These are phyloP conservation scores for Charadrius vociferus DNA, from an alignment of 2,113 vertebrate genomes.

Conservation along the genomic window DNA sequence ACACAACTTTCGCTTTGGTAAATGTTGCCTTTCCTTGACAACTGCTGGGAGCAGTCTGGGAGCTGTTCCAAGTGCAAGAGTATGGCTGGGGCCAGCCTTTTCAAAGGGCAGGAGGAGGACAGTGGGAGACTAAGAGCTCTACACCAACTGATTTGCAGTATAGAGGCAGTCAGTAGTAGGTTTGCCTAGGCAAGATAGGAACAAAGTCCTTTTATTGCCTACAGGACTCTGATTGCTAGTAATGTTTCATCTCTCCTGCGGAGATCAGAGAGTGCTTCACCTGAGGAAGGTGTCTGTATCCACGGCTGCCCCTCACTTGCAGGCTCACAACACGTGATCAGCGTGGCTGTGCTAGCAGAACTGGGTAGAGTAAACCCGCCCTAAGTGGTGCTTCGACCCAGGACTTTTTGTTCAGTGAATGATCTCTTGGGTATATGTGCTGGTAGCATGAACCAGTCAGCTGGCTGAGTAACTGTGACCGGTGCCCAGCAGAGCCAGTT, in stretches of 20 bases:
- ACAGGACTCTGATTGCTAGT: background rate
- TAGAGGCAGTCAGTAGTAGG: background rate
- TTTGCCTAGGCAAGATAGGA: background rate
- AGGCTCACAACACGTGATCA: background rate
- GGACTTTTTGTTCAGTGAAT: background rate
- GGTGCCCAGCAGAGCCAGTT: background rate
- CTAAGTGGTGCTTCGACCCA: background rate
- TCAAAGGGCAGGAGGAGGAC: background rate
- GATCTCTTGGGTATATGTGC: rapidly evolving
- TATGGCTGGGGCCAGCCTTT: background rate
- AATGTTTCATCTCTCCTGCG: background rate
- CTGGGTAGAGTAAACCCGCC: background rate
- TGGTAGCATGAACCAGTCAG: background rate
- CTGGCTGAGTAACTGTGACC: background rate
- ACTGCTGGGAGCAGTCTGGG: background rate
- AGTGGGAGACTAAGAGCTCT: background rate
- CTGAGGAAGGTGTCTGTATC: background rate
- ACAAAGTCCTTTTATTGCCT: background rate
- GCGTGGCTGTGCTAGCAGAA: background rate
- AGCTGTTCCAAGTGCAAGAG: background rate
- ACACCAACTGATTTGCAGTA: background rate
- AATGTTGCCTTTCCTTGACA: background rate
- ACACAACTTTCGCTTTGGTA: background rate
- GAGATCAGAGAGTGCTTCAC: background rate
- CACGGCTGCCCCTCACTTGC: too few species aligned